Evolutionary conservation across 1,140 invertebrate genomes (phyloP).

Genomic region (Anastrepha ludens): DNA sequence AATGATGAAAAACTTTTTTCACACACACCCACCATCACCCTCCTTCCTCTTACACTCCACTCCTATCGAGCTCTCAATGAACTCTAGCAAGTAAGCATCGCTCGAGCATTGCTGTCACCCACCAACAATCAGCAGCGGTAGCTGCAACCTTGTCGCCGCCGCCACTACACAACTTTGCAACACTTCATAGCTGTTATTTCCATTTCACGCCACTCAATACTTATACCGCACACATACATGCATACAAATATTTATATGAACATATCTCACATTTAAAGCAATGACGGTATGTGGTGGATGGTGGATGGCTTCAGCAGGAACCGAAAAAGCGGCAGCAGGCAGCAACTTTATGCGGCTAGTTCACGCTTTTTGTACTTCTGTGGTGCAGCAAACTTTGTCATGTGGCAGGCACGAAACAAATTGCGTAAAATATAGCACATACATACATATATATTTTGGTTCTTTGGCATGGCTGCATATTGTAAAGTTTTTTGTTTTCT

Average conservation of each 20-base stretch:
- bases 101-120: background rate
- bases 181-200: slow-evolving; percentile 21
- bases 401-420: slow-evolving; percentile 9
- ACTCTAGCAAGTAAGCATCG: background rate
- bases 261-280: background rate
- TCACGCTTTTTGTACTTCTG: background rate
- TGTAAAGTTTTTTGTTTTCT: background rate
- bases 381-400: background rate
- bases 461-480: background rate
- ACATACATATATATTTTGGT: background rate
- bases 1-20: background rate
- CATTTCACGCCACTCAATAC: slow-evolving; percentile 20
- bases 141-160: slow-evolving; percentile 14
- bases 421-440: background rate
- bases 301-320: background rate
- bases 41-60: background rate
- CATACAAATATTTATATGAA: background rate
- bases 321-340: background rate
- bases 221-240: background rate
- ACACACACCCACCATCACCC: background rate
- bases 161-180: background rate
- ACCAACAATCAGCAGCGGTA: background rate
- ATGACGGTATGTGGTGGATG: background rate
- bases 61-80: background rate
- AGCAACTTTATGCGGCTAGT: background rate